Evolutionary conservation across 1,140 invertebrate species (phyloP), one percentile per base, ranked within the genome.

Genomic region (Zaprionus nigranus): DNA sequence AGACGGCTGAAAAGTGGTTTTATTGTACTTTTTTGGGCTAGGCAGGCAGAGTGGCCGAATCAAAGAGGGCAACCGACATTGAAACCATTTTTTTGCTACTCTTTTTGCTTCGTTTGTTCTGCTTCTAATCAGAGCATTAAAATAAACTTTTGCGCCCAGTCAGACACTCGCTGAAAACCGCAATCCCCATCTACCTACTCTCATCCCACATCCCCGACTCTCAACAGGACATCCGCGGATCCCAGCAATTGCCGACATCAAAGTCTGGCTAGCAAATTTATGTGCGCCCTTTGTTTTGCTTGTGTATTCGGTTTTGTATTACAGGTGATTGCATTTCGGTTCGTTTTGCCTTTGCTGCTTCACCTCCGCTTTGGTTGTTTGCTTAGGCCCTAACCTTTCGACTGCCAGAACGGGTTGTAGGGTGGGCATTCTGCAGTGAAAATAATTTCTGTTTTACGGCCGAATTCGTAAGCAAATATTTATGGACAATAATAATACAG

Each of bases 281-380:
- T 79, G 57, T 76, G 69, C 58, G 67, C 67, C 78, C 43, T 85
- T 78, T 78, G 81, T 75, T 85, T 90, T 88, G 78, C 66, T 88
- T 88, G 81, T 88, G 75, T 90, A 81, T 85, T 88, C 79, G 90
- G 85, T 90, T 90, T 88, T 77, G 69, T 75, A 75, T 88, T 88
- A 88, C 84, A 88, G 84, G 84, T 88, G 84, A 88, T 85, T 90
- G 84, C 85, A 90, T 90, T 90, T 46, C 40, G 40, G n/a, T 40
- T 40, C 75, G 63, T 38, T 53, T 68, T 59, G 70, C 67, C 74
- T 75, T 49, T 65, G 30, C 24, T 28, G 24, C 24, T 26, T 26
- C 54, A 43, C 46, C 53, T 64, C 40, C 61, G 63, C 28, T 20
- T 49, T 66, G 15, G 17, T 54, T 87, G 73, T 87, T 88, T 88